These are phyloP conservation scores for Odocoileus hemionus DNA, from an alignment of 2,113 vertebrate genomes.

Conservation along the genomic window DNA sequence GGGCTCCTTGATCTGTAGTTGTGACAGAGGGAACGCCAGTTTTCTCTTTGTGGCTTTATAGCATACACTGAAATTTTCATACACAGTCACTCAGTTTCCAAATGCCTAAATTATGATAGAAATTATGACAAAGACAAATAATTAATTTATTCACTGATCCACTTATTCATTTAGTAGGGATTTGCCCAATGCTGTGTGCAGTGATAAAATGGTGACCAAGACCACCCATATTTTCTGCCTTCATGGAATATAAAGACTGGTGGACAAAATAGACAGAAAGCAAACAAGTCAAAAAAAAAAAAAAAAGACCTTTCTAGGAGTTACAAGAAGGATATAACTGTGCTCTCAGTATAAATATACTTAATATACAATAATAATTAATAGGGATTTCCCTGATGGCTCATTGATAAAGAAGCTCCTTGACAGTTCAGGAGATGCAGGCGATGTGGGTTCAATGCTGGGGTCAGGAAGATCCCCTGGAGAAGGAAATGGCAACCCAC, in stretches of 20 bases:
- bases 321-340: not conserved
- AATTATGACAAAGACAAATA: not conserved
- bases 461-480: not conserved
- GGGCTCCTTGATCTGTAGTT: not conserved
- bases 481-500: not conserved
- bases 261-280: not conserved
- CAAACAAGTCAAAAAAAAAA: not conserved
- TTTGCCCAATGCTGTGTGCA: not conserved
- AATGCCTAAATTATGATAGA: not conserved
- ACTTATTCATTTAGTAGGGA: not conserved
- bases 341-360: not conserved
- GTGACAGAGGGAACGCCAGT: fast-evolving
- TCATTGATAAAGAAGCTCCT: not conserved
- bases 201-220: not conserved
- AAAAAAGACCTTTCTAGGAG: not conserved
- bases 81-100: not conserved
- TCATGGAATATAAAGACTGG: not conserved
- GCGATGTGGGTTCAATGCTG: not conserved
- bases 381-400: not conserved
- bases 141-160: not conserved
- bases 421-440: not conserved
- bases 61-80: not conserved
- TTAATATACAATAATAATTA: not conserved
- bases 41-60: not conserved
- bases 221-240: not conserved